Conservation (phyloP, 1,140 invertebrate species). For the Hyposmocoma kahamanoa region DNA sequence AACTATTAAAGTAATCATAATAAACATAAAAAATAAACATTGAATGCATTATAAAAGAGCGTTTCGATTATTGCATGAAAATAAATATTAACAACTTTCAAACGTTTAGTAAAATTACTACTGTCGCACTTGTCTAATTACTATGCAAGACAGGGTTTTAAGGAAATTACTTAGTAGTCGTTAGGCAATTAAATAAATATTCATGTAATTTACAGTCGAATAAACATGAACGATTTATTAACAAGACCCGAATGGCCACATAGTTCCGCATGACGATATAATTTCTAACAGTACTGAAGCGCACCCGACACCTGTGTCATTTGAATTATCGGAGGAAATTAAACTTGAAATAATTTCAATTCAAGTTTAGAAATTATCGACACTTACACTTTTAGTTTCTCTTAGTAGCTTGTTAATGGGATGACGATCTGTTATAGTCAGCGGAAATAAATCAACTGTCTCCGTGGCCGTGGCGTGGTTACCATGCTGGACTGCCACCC, state of each 20-base stretch:
- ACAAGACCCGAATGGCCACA: background rate
- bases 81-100: background rate
- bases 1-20: no score
- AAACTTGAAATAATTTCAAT: background rate
- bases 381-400: background rate
- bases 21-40: no score
- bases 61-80: no score
- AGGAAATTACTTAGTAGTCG: constrained; percentile 13
- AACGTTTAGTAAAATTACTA: background rate
- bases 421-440: background rate
- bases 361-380: constrained; percentile 4
- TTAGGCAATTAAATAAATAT: constrained; percentile 14
- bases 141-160: background rate
- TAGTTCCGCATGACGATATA: constrained; percentile 8
- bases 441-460: constrained; percentile 1
- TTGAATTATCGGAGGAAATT: constrained; percentile 1
- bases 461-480: background rate
- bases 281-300: constrained; percentile 3
- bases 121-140: constrained; percentile 1
- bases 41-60: no score
- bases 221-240: constrained; percentile 20
- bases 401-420: background rate
- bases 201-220: constrained; percentile 9
- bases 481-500: no score
- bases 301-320: constrained; percentile 1